A percentile compares a stretch with the other conserved stretches of the same genome.
phyloP scores from a whole-genome alignment of 37 sponge, comb jelly and placozoan species.

The Aplysina aerophoba region DNA sequence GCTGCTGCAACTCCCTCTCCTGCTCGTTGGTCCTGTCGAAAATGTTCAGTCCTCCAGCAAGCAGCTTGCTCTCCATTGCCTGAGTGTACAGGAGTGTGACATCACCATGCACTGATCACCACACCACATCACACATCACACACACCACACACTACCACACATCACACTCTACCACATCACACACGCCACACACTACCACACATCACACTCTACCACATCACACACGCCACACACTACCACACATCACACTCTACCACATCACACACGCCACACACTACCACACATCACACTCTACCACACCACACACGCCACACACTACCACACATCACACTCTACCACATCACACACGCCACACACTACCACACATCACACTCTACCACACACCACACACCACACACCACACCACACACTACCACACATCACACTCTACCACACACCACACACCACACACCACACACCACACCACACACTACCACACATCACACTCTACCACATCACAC shows the following conservation, averaged over 20 bases:
- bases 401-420: not conserved
- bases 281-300: no score
- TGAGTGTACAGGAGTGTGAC: conserved; percentile 21
- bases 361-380: no score
- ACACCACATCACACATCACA: not conserved
- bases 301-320: not conserved
- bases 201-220: no score
- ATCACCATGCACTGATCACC: not conserved
- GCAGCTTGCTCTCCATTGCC: conserved; percentile 98
- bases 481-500: no score
- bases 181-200: not conserved
- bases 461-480: not conserved
- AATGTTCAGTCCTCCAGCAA: conserved; percentile 86
- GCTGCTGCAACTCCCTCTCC: conserved; percentile 69
- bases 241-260: no score
- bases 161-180: not conserved
- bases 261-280: no score
- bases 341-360: no score
- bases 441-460: not conserved
- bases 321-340: no score
- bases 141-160: not conserved
- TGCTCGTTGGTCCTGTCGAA: conserved; percentile 77
- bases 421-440: not conserved
- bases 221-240: not conserved
- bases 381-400: not conserved